These are phyloP conservation scores for Calliopum simillimum DNA, from an alignment of 2,888 invertebrate genomes.

Conservation along the genomic window DNA sequence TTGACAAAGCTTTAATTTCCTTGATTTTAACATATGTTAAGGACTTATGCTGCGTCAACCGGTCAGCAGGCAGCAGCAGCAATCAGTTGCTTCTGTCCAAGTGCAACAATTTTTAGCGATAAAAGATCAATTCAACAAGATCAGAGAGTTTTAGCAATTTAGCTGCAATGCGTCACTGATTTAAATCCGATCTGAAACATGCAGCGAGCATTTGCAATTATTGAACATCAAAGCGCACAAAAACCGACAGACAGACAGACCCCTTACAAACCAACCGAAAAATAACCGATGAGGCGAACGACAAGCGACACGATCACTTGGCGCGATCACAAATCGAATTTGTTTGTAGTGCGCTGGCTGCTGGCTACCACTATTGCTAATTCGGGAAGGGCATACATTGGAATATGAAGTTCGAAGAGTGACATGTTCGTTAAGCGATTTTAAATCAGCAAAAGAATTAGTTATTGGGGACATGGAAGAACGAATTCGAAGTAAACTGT, in stretches of 20 bases:
- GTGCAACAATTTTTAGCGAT: conserved; percentile 54
- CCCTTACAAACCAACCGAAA: background rate
- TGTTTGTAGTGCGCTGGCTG: background rate
- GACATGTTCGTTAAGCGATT: conserved; percentile 54
- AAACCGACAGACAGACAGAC: conserved; percentile 18
- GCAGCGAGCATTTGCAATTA: conserved; percentile 64
- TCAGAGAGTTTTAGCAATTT: conserved; percentile 46
- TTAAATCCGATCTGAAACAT: conserved; percentile 66
- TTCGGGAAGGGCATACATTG: too few species aligned
- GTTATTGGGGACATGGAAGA: background rate
- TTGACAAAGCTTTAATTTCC: conserved; percentile 33
- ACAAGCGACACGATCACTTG: conserved; percentile 19
- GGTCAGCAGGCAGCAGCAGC: background rate
- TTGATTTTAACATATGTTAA: conserved; percentile 33
- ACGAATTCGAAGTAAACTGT: too few species aligned
- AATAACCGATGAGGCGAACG: conserved; percentile 27
- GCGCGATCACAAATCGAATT: conserved; percentile 31
- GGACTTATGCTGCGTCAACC: conserved; percentile 25
- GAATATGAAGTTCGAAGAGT: conserved; percentile 11
- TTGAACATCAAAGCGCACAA: conserved; percentile 60
- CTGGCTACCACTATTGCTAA: too few species aligned
- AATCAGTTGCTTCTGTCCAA: conserved; percentile 10
- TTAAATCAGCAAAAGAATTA: conserved; percentile 49
- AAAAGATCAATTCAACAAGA: conserved; percentile 59
- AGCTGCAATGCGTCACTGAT: conserved; percentile 63